Conservation (phyloP, 2,113 vertebrate genomes). For the Pterocles burchelli region DNA sequence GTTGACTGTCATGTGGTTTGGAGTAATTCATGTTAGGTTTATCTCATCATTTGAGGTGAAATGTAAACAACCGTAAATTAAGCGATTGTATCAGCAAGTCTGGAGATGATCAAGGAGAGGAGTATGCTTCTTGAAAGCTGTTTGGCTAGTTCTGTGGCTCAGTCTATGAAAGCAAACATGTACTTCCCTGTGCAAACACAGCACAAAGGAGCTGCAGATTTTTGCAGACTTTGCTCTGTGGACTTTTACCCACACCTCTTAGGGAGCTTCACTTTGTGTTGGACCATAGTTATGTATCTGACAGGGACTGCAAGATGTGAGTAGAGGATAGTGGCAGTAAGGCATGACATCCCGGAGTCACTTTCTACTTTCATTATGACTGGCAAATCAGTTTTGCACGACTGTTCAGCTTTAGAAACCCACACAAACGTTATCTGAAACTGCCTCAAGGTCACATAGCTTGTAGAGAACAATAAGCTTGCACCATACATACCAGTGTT, state of each 20-base stretch:
- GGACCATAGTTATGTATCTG: background rate
- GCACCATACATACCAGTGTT: background rate
- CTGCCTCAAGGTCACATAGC: background rate
- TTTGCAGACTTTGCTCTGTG: background rate
- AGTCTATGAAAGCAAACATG: background rate
- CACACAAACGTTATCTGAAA: background rate
- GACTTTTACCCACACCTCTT: background rate
- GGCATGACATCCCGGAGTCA: background rate
- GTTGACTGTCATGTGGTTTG: background rate
- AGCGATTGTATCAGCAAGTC: background rate
- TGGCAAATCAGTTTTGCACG: background rate
- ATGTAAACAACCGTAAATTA: background rate
- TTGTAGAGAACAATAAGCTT: background rate
- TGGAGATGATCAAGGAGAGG: conserved; percentile 30
- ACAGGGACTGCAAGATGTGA: background rate
- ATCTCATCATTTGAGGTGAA: background rate
- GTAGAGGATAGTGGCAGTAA: background rate
- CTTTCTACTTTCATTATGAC: conserved; percentile 29
- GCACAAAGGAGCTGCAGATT: background rate
- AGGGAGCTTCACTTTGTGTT: background rate
- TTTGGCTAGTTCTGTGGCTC: conserved; percentile 20
- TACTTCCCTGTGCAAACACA: background rate
- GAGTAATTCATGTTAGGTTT: background rate
- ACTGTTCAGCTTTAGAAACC: background rate
- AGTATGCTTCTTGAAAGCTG: conserved; percentile 20